These are phyloP conservation scores for Trissolcus basalis DNA, from an alignment of 1,140 invertebrate genomes.

Conservation along the genomic window DNA sequence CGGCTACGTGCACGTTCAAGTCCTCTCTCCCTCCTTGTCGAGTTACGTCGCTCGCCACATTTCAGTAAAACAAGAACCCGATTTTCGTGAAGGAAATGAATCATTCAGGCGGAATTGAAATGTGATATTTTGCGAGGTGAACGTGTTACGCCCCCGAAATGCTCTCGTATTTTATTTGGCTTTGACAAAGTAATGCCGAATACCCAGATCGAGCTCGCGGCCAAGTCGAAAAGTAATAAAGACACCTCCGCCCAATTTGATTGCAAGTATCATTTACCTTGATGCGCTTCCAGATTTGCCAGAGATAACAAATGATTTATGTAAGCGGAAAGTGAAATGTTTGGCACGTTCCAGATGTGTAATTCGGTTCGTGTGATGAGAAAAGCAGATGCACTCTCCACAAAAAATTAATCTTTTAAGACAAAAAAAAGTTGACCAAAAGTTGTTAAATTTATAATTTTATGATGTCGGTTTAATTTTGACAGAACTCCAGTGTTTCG, in stretches of 20 bases:
- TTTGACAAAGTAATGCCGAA: constrained; percentile 20
- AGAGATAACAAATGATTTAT: neutral
- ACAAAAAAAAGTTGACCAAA: too few relatives aligned
- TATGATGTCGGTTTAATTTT: too few relatives aligned
- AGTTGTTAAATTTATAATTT: too few relatives aligned
- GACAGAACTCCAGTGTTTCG: too few relatives aligned
- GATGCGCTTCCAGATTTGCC: neutral
- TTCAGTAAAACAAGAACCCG: constrained; percentile 32
- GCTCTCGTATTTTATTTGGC: constrained; percentile 25
- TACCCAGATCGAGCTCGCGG: neutral
- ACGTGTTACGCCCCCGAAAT: neutral
- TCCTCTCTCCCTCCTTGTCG: constrained; percentile 13
- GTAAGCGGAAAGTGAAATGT: neutral
- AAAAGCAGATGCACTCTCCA: too few relatives aligned
- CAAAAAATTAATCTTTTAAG: too few relatives aligned
- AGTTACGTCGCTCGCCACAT: constrained; percentile 18
- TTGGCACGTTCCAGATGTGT: neutral
- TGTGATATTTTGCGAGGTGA: constrained; percentile 27
- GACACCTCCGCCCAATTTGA: neutral
- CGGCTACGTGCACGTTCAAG: constrained; percentile 37
- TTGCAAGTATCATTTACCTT: neutral
- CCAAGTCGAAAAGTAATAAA: constrained; percentile 15
- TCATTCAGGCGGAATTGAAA: constrained; percentile 28
- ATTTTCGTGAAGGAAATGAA: constrained; percentile 41
- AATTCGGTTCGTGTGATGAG: too few relatives aligned